Base-by-base conservation (phyloP, 35 echinoderm and acorn worm genomes). In the Ophioderma brevispina region DNA sequence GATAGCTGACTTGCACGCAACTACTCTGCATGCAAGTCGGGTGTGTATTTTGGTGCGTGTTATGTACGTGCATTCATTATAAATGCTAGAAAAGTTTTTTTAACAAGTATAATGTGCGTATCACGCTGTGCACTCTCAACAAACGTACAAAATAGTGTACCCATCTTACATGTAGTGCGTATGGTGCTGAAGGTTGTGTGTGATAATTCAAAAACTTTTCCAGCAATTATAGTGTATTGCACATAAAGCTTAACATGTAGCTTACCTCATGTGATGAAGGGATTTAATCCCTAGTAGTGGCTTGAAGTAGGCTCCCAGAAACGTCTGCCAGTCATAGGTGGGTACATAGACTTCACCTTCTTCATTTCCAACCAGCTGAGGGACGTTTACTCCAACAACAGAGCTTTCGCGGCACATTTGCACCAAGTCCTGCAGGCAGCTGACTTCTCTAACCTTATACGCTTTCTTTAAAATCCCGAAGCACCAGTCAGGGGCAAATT, bases 281-380 rank as follows among this genome's bases (percentile, higher is more conserved):
- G 25, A 19, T 79, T 88, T 91, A 36, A 91, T 84, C 17, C 81
- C 80, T 25, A 32, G 52, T n/a, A 95, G 31, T 32, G 43, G 52
- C 0, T 46, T 87, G 64, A 91, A 95, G 79, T 77, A 78, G 10
- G 76, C 52, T 10, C 17, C 33, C 11, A 91, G 43, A 63, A 91
- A 95, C 30, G 25, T 34, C 56, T 91, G 94, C 94, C 94, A 95
- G 80, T 87, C 84, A 34, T 81, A 95, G 0, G 49, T 77, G 0
- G 39, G 43, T 13, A 95, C 94, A 17, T n/a, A n/a, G 0, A 75
- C 25, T 0, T 41, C 63, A 1, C 89, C 89, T 18, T 36, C 40
- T 35, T 95, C 94, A 36, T 63, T 81, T 0, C 94, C 94, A 0
- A 95, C 94, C 14, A 91, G 80, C 15, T 84, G 78, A 4, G 91